phyloP scores from a whole-genome alignment of 2,113 vertebrate species.

The Psilopogon haemacephalus region DNA sequence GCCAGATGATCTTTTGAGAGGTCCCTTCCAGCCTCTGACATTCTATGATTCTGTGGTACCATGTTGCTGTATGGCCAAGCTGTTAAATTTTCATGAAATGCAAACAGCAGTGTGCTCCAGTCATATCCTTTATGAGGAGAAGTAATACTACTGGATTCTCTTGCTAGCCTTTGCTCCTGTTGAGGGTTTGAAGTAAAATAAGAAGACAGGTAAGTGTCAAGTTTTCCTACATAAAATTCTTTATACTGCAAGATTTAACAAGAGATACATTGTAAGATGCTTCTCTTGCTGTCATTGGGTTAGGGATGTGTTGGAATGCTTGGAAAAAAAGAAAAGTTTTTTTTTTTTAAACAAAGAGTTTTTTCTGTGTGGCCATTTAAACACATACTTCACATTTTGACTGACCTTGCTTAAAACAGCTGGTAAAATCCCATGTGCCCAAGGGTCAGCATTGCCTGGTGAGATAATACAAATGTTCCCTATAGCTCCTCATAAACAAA shows the following conservation, averaged over 20 bases:
- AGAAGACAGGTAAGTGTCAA: neutral
- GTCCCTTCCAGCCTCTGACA: no score
- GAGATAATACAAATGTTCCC: neutral
- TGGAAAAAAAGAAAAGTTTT: no score
- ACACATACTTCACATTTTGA: neutral
- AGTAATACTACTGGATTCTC: neutral
- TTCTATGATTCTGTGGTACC: no score
- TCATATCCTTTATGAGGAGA: neutral
- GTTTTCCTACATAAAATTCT: neutral
- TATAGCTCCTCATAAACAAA: neutral
- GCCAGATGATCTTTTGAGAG: no score
- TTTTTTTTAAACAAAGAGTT: no score
- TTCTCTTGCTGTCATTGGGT: neutral
- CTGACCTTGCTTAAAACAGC: neutral
- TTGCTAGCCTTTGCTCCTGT: neutral
- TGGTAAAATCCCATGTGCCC: neutral
- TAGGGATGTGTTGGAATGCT: neutral
- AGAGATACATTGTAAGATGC: neutral
- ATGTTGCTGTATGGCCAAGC: neutral
- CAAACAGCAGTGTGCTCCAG: neutral
- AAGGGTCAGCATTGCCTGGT: neutral
- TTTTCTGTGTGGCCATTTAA: neutral
- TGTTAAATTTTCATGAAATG: conserved; percentile 23
- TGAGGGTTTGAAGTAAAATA: neutral
- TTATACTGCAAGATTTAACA: neutral